phyloP scores from a whole-genome alignment of 2,888 invertebrate species.

The Acanthosoma haemorrhoidale region DNA sequence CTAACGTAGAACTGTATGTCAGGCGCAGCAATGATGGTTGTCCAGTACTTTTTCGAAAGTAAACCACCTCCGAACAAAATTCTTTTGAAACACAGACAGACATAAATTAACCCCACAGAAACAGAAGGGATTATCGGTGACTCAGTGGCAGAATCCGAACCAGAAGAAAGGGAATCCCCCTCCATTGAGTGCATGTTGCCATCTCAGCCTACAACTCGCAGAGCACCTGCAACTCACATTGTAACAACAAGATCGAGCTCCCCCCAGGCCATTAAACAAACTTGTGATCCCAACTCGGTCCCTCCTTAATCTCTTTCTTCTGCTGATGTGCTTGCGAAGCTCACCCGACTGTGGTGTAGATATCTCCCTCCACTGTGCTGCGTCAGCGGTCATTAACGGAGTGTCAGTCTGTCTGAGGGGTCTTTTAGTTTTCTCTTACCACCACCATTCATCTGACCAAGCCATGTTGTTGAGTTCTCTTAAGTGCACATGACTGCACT shows the following conservation, averaged over 20 bases:
- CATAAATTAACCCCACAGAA: too few species aligned
- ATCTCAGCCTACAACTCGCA: neutral
- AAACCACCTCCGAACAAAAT: too few species aligned
- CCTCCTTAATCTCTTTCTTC: neutral
- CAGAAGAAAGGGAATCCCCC: neutral
- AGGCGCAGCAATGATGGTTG: too few species aligned
- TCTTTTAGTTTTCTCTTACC: too few species aligned
- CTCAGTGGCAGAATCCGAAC: neutral
- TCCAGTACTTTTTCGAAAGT: too few species aligned
- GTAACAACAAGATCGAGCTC: too few species aligned
- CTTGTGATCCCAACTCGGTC: neutral
- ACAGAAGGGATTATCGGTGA: neutral
- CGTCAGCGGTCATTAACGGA: neutral
- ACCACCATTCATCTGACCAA: too few species aligned
- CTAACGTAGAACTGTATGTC: too few species aligned
- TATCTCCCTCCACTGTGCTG: neutral
- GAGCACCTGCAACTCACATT: neutral
- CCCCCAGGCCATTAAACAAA: neutral
- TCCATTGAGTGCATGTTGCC: neutral
- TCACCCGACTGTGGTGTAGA: neutral
- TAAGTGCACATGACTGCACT: too few species aligned
- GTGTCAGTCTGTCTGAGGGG: conserved; percentile 1
- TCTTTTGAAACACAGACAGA: too few species aligned
- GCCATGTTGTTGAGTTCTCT: too few species aligned
- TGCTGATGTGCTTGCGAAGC: neutral